A percentile compares a stretch with the other conserved stretches of the same genome.
phyloP scores from a whole-genome alignment of 2,113 vertebrate species.

The Pachyramphus minor region DNA sequence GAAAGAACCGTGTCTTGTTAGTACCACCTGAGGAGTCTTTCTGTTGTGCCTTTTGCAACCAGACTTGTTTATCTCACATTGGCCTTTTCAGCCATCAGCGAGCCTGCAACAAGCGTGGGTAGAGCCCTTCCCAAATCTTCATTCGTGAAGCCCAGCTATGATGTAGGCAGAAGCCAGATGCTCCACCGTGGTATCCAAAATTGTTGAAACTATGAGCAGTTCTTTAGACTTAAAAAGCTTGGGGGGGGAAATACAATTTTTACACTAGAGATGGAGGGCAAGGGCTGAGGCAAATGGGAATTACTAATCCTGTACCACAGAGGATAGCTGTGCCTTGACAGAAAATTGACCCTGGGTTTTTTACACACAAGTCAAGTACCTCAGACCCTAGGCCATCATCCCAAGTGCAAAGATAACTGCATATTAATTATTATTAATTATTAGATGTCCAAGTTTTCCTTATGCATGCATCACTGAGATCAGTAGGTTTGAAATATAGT shows the following conservation, averaged over 20 bases:
- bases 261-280: background rate
- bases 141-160: too few species aligned
- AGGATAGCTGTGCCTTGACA: background rate
- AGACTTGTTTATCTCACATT: too few species aligned
- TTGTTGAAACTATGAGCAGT: background rate
- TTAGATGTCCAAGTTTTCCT: background rate
- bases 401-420: background rate
- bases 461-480: background rate
- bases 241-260: background rate
- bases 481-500: background rate
- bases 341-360: background rate
- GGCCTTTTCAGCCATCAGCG: too few species aligned
- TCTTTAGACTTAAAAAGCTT: background rate
- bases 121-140: too few species aligned
- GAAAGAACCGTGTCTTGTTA: too few species aligned
- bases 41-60: too few species aligned
- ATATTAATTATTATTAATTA: background rate
- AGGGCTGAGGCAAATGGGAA: background rate
- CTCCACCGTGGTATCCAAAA: background rate
- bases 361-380: background rate
- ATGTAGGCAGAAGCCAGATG: background rate
- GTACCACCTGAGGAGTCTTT: too few species aligned
- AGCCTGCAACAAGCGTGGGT: too few species aligned
- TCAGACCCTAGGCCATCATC: background rate
- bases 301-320: fast-evolving